These are phyloP conservation scores for Stercorarius parasiticus DNA, from an alignment of 2,113 vertebrate genomes.

Conservation along the genomic window DNA sequence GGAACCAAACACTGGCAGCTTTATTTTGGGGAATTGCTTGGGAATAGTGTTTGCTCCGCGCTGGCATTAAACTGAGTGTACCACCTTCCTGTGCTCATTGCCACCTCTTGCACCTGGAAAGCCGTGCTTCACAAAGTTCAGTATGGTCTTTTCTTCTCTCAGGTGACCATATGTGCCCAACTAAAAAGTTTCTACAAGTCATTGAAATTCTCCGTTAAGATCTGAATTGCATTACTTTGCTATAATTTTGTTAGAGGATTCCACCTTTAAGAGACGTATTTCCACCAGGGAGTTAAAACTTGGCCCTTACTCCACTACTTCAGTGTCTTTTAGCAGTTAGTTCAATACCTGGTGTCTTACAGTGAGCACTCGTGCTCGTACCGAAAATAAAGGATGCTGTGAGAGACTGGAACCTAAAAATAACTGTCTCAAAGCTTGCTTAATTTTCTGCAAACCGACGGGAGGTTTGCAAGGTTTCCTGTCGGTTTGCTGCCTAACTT, in stretches of 20 bases:
- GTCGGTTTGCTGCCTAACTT: no score
- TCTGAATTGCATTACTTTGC: background rate
- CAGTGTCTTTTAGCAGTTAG: background rate
- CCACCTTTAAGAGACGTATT: background rate
- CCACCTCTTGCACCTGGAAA: background rate
- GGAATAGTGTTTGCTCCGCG: background rate
- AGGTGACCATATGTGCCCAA: background rate
- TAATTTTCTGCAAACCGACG: no score
- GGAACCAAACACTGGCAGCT: background rate
- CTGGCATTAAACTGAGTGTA: background rate
- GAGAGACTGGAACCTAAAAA: no score
- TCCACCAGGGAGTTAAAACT: background rate
- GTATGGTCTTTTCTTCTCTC: fast-evolving
- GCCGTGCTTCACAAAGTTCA: background rate
- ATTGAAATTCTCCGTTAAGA: background rate
- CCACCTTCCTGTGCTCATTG: background rate
- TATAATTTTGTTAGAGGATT: background rate
- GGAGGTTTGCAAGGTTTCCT: no score
- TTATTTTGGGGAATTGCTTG: background rate
- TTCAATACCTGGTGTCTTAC: background rate
- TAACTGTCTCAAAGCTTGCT: no score
- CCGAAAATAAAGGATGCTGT: background rate
- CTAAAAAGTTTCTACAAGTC: background rate
- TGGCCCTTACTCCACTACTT: background rate
- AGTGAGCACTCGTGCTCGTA: fast-evolving